These are phyloP conservation scores for Sinotaia quadrata DNA, from an alignment of 2,888 invertebrate species.

Conservation along the genomic window DNA sequence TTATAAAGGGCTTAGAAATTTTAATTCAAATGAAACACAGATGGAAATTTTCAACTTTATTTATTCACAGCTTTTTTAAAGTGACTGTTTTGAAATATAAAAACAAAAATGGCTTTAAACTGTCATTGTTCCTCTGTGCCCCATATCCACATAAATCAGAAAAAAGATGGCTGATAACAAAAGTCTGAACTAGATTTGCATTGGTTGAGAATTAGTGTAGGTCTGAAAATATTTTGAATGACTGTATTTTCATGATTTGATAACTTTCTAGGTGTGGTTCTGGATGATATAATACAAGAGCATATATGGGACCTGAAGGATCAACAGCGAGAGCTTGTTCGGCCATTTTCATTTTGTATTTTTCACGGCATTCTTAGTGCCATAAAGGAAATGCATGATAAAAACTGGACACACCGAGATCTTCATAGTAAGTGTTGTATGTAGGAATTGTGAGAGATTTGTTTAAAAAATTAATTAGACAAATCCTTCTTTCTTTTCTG, in stretches of 20 bases:
- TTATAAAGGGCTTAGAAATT: no score
- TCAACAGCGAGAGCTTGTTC: conserved; percentile 22
- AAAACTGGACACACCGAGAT: conserved; percentile 55
- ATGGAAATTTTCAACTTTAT: neutral
- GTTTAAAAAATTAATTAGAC: no score
- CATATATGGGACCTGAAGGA: conserved; percentile 28
- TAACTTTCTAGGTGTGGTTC: conserved; percentile 50
- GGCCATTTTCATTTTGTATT: conserved; percentile 53
- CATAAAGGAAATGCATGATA: conserved; percentile 45
- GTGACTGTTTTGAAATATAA: no score
- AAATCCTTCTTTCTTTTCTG: no score
- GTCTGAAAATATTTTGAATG: no score
- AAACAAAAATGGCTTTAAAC: no score
- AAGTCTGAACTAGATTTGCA: neutral
- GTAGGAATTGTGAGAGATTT: no score
- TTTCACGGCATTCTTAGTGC: conserved; percentile 50
- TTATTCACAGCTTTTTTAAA: neutral
- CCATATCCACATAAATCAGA: no score
- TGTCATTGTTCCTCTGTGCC: no score
- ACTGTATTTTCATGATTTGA: neutral
- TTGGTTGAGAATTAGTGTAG: neutral
- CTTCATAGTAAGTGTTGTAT: conserved; percentile 53
- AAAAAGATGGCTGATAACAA: no score
- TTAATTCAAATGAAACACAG: neutral
- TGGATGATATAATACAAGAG: conserved; percentile 50